Evolutionary conservation across 37 sponge, comb jelly and placozoan genomes (phyloP).

Genomic region (Cliona cf. orientalis): DNA sequence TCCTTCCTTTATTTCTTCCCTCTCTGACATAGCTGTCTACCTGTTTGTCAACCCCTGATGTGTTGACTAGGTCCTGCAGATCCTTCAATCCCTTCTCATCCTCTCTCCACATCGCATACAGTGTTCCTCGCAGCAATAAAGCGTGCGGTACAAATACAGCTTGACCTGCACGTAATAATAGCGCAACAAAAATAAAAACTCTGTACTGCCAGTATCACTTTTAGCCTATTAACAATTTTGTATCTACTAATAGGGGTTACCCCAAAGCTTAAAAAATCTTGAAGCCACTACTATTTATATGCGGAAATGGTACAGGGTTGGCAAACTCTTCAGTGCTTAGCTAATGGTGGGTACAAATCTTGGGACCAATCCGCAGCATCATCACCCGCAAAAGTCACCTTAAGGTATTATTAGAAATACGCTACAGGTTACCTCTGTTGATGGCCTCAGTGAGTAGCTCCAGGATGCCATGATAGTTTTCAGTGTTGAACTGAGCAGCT

Average conservation of each 20-base stretch:
- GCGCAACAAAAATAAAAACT: not conserved
- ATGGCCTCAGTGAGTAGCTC: constrained; percentile 46
- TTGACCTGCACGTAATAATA: constrained; percentile 27
- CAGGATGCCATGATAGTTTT: constrained; percentile 27
- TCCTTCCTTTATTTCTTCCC: not conserved
- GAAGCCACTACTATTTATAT: too few relatives aligned
- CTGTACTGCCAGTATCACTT: too few relatives aligned
- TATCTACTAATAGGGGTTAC: too few relatives aligned
- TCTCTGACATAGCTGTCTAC: constrained; percentile 3
- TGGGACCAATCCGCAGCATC: too few relatives aligned
- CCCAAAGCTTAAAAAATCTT: too few relatives aligned
- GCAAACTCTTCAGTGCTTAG: too few relatives aligned
- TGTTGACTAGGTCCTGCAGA: constrained; percentile 29
- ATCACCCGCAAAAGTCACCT: too few relatives aligned
- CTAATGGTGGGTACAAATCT: too few relatives aligned
- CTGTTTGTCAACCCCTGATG: not conserved
- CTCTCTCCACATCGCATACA: constrained; percentile 48
- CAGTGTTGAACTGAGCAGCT: constrained; percentile 24
- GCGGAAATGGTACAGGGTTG: too few relatives aligned
- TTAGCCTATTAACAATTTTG: too few relatives aligned
- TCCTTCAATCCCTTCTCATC: constrained; percentile 39
- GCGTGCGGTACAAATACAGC: constrained; percentile 47
- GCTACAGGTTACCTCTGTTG: constrained; percentile 18
- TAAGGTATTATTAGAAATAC: too few relatives aligned
- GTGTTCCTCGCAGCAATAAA: constrained; percentile 48